Percentiles rank a stretch among this genome's conserved stretches.
These are phyloP conservation scores for Papilio xuthus DNA, from an alignment of 1,140 invertebrate species.

Conservation along the genomic window DNA sequence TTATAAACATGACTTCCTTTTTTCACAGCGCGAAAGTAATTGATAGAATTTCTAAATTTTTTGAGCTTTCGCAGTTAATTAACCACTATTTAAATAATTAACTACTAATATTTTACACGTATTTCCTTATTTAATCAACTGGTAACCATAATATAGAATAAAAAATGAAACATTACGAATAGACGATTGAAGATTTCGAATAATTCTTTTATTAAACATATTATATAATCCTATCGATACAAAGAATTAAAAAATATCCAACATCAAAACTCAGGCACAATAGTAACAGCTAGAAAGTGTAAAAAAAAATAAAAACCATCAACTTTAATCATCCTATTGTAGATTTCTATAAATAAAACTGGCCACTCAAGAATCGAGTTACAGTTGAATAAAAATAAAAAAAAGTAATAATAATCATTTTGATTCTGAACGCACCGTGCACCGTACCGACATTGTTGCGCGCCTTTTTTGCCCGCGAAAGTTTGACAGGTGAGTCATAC, in stretches of 20 bases:
- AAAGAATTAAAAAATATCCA: neutral
- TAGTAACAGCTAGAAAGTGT: slow-evolving; percentile 4
- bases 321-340: slow-evolving; percentile 25
- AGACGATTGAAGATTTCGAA: too few species aligned
- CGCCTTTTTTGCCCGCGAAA: slow-evolving; percentile 63
- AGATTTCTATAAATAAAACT: slow-evolving; percentile 29
- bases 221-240: neutral
- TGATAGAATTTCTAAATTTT: too few species aligned
- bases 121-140: neutral
- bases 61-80: neutral
- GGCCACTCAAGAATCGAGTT: neutral
- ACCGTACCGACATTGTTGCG: slow-evolving; percentile 41
- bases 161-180: too few species aligned
- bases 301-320: slow-evolving; percentile 15
- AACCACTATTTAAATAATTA: too few species aligned
- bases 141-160: too few species aligned
- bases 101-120: neutral
- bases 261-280: neutral
- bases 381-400: slow-evolving; percentile 34
- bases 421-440: slow-evolving; percentile 45
- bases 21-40: neutral
- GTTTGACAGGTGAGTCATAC: slow-evolving; percentile 64
- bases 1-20: neutral
- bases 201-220: too few species aligned
- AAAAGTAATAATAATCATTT: slow-evolving; percentile 39